These are phyloP conservation scores for Ormyrus labotus DNA, from an alignment of 2,888 invertebrate species.

Conservation along the genomic window DNA sequence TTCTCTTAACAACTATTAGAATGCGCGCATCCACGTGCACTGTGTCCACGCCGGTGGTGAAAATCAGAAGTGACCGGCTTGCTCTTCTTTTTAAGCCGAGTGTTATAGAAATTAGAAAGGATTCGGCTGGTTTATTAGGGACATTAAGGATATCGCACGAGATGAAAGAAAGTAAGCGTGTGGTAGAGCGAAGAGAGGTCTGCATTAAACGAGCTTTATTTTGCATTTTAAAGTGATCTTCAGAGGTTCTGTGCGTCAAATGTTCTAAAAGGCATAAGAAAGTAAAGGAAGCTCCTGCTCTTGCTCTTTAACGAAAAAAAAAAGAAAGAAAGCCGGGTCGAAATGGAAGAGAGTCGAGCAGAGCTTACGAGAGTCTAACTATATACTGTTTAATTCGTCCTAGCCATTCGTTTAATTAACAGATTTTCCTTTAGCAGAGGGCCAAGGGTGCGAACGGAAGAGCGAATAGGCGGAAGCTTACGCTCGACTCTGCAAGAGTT, in stretches of 20 bases:
- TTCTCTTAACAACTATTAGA: conserved; percentile 7
- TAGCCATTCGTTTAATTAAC: conserved; percentile 46
- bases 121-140: too few species aligned
- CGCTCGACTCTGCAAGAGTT: conserved; percentile 1
- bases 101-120: too few species aligned
- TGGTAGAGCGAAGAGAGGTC: neutral
- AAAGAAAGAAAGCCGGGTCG: neutral
- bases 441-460: conserved; percentile 19
- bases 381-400: conserved; percentile 39
- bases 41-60: neutral
- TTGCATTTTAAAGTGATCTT: neutral
- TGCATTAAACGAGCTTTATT: conserved; percentile 2
- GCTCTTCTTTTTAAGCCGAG: too few species aligned
- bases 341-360: neutral
- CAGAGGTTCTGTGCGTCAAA: neutral
- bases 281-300: conserved; percentile 4
- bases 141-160: neutral
- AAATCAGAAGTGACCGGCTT: too few species aligned
- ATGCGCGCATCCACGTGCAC: neutral
- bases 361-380: neutral
- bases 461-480: conserved; percentile 16
- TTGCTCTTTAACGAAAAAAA: neutral
- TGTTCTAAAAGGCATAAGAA: neutral
- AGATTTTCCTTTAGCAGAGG: conserved; percentile 38
- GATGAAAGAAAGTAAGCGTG: neutral